phyloP scores from a whole-genome alignment of 1,140 invertebrate species.

The Bombus balteatus region DNA sequence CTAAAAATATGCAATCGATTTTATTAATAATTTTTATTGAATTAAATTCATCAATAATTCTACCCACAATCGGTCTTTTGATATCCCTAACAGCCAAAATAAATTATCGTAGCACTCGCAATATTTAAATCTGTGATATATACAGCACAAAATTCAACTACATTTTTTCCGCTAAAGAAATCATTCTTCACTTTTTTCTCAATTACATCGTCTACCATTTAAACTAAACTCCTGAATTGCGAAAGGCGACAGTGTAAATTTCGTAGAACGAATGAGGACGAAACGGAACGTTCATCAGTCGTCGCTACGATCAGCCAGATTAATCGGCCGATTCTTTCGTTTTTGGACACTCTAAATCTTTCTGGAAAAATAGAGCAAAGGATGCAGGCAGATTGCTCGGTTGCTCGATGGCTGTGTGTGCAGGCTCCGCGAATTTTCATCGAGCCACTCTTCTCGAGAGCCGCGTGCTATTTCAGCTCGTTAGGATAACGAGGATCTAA shows the following conservation, averaged over 20 bases:
- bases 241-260: not conserved
- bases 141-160: too few species aligned
- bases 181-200: not conserved
- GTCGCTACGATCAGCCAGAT: slow-evolving; percentile 12
- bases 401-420: not conserved
- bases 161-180: not conserved
- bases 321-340: slow-evolving; percentile 14
- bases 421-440: slow-evolving; percentile 56
- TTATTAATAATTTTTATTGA: too few species aligned
- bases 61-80: too few species aligned
- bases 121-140: too few species aligned
- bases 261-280: slow-evolving; percentile 2
- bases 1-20: too few species aligned
- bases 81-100: rapidly evolving
- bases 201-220: not conserved
- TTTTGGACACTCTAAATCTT: slow-evolving; percentile 35
- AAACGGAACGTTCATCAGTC: slow-evolving; percentile 28
- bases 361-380: slow-evolving; percentile 55
- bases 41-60: too few species aligned
- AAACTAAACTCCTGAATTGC: not conserved
- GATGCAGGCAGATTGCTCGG: slow-evolving; percentile 24
- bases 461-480: slow-evolving; percentile 77
- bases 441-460: slow-evolving; percentile 46
- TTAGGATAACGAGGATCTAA: slow-evolving; percentile 83
- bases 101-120: too few species aligned